These are phyloP conservation scores for Macrobrachium nipponense DNA, from an alignment of 1,140 invertebrate genomes.

Conservation along the genomic window DNA sequence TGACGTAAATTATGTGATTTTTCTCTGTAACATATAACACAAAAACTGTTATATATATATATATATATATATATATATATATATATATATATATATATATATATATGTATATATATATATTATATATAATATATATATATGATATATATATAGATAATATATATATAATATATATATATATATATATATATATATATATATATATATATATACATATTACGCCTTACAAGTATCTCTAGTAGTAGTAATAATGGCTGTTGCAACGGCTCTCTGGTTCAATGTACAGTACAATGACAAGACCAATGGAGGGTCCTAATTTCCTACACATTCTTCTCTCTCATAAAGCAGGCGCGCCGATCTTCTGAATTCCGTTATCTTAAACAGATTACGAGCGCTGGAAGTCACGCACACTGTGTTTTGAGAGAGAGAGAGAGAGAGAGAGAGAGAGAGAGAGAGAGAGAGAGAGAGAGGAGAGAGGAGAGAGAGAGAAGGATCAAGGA, in stretches of 20 bases:
- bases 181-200: constrained; percentile 10
- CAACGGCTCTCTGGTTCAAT: too few relatives aligned
- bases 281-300: too few relatives aligned
- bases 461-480: not conserved
- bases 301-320: too few relatives aligned
- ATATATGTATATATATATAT: constrained; percentile 10
- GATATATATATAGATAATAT: not conserved
- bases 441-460: not conserved
- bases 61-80: constrained; percentile 2
- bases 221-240: not conserved
- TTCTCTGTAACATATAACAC: too few relatives aligned
- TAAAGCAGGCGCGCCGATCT: too few relatives aligned
- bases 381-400: not conserved
- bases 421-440: not conserved
- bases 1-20: too few relatives aligned
- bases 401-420: not conserved
- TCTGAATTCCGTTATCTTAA: too few relatives aligned
- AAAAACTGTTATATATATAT: not conserved
- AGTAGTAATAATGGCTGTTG: too few relatives aligned
- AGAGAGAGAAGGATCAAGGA: too few relatives aligned
- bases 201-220: not conserved
- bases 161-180: not conserved
- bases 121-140: not conserved
- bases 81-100: not conserved
- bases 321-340: too few relatives aligned